These are phyloP conservation scores for Cyphomyrus plagiostoma DNA, from an alignment of 2,113 vertebrate species.

Conservation along the genomic window DNA sequence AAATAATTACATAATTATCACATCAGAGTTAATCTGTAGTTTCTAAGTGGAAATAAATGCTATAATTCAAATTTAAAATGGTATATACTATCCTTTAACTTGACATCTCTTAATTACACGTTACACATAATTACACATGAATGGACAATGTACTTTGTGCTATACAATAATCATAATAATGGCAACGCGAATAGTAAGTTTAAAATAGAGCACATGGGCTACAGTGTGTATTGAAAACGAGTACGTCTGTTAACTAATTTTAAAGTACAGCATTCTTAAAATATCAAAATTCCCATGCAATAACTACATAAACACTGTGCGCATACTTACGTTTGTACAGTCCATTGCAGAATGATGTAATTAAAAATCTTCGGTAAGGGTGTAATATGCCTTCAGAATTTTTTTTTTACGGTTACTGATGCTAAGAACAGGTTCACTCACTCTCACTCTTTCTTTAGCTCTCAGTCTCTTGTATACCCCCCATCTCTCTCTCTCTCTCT, in stretches of 20 bases:
- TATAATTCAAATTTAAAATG: neutral
- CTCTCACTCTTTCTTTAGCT: conserved; percentile 23
- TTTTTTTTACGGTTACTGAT: neutral
- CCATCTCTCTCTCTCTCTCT: conserved; percentile 8
- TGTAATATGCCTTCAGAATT: neutral
- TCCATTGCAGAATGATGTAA: conserved; percentile 29
- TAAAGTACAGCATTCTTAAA: neutral
- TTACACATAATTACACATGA: neutral
- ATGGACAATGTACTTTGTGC: neutral
- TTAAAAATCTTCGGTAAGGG: neutral
- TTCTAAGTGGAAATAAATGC: neutral
- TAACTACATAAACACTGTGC: neutral
- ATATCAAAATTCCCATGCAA: neutral
- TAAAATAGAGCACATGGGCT: neutral
- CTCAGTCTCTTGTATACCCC: neutral
- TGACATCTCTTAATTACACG: neutral
- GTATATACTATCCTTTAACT: neutral
- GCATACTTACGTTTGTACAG: conserved; percentile 42
- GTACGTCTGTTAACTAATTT: neutral
- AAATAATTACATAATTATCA: neutral
- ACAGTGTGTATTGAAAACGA: neutral
- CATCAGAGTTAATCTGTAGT: neutral
- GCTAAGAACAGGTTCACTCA: neutral
- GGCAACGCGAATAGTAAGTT: neutral
- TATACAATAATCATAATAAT: neutral